phyloP scores from a whole-genome alignment of 2,888 invertebrate genomes.

The Sinohyriopsis cumingii region DNA sequence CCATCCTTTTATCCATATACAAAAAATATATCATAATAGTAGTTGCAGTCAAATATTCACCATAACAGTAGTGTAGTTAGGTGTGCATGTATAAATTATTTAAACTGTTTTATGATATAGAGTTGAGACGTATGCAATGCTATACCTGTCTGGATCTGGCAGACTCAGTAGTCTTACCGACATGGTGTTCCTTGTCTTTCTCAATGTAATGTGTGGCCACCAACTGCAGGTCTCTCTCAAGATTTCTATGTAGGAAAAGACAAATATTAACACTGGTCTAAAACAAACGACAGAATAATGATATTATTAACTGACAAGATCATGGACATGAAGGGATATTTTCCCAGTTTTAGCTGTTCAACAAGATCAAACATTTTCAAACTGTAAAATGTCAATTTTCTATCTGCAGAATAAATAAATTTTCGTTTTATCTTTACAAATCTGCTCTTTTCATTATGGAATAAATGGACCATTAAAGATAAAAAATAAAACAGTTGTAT shows the following conservation, averaged over 20 bases:
- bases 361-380: not conserved
- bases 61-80: too few species aligned
- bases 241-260: conserved; percentile 36
- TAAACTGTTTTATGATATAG: not conserved
- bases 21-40: too few species aligned
- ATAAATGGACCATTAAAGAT: too few species aligned
- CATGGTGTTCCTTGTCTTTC: conserved; percentile 61
- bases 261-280: not conserved
- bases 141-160: conserved; percentile 47
- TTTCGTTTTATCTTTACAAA: too few species aligned
- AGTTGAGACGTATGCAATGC: not conserved
- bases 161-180: conserved; percentile 47
- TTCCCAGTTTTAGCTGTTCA: not conserved
- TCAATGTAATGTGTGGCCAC: conserved; percentile 68
- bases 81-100: too few species aligned
- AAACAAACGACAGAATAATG: not conserved
- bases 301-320: too few species aligned
- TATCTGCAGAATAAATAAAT: not conserved
- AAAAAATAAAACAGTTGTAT: too few species aligned
- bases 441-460: too few species aligned
- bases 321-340: not conserved
- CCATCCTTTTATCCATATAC: too few species aligned
- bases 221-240: conserved; percentile 67
- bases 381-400: not conserved
- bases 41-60: too few species aligned